phyloP scores from a whole-genome alignment of 2,797 vertebrate species.

The Oophaga sylvatica region DNA sequence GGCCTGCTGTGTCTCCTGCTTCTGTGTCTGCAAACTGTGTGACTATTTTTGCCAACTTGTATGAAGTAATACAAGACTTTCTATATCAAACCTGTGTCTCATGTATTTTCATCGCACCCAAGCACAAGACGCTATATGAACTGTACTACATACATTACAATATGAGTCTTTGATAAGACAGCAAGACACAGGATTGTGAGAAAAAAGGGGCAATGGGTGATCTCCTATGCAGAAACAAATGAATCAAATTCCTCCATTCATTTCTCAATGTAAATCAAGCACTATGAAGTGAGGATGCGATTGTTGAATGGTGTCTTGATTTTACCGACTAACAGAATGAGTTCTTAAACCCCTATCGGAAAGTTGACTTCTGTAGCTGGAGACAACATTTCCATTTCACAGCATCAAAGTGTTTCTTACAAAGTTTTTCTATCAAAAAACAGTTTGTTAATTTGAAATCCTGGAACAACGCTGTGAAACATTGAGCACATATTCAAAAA shows the following conservation, averaged over 20 bases:
- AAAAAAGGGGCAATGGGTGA: neutral
- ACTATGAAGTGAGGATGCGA: neutral
- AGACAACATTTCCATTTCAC: neutral
- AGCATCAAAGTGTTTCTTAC: neutral
- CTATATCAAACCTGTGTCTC: too few species aligned
- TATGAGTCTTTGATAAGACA: neutral
- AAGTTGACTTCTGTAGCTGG: conserved; percentile 16
- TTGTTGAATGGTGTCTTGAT: neutral
- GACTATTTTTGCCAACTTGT: too few species aligned
- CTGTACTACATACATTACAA: too few species aligned
- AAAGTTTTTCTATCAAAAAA: conserved; percentile 15
- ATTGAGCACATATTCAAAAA: neutral
- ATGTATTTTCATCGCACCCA: too few species aligned
- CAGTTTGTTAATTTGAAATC: conserved; percentile 16
- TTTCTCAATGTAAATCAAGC: neutral
- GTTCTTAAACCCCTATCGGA: conserved; percentile 2
- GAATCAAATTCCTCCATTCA: neutral
- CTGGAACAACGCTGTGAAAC: neutral
- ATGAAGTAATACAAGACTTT: too few species aligned
- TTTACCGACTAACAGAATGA: conserved; percentile 5
- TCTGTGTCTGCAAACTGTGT: too few species aligned
- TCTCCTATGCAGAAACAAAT: neutral
- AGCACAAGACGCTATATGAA: too few species aligned
- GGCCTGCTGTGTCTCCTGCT: too few species aligned
- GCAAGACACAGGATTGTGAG: neutral